Evolutionary conservation across 2,113 vertebrate genomes (phyloP).

Genomic region (Vidua chalybeata): DNA sequence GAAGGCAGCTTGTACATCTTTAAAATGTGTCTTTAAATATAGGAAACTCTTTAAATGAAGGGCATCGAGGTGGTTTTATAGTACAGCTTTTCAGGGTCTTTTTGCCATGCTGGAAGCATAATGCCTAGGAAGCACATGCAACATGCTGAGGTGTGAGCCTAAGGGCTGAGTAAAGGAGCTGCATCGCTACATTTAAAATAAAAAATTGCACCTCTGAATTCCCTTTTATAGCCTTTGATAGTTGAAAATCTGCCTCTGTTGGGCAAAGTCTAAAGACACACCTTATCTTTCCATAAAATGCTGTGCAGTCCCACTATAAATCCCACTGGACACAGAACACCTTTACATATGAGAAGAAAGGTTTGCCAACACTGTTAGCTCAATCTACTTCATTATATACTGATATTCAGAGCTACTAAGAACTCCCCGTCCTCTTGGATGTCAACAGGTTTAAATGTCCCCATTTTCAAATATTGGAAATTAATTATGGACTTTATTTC

Average conservation of each 20-base stretch:
- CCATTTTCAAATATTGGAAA: slow-evolving; percentile 6
- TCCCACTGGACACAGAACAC: not conserved
- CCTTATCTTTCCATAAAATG: slow-evolving; percentile 12
- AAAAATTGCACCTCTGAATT: not conserved
- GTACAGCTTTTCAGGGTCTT: not conserved
- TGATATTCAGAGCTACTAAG: not conserved
- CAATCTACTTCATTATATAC: not conserved
- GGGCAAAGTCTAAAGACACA: not conserved
- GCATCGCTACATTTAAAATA: not conserved
- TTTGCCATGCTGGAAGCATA: not conserved
- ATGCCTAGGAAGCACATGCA: not conserved
- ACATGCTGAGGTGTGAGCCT: not conserved
- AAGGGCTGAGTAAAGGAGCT: not conserved
- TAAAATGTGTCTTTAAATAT: slow-evolving; percentile 39
- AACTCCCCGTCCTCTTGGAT: not conserved
- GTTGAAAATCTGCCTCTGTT: not conserved
- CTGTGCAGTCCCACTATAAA: not conserved
- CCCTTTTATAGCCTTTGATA: not conserved
- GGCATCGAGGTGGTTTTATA: not conserved
- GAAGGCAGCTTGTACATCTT: slow-evolving; percentile 54
- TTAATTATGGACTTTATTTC: not conserved
- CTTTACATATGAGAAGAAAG: not conserved
- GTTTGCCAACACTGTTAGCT: not conserved
- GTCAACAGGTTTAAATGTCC: not conserved
- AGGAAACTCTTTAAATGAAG: not conserved